Base-by-base conservation (phyloP, 1,140 invertebrate species). In the Palaemon carinicauda region DNA sequence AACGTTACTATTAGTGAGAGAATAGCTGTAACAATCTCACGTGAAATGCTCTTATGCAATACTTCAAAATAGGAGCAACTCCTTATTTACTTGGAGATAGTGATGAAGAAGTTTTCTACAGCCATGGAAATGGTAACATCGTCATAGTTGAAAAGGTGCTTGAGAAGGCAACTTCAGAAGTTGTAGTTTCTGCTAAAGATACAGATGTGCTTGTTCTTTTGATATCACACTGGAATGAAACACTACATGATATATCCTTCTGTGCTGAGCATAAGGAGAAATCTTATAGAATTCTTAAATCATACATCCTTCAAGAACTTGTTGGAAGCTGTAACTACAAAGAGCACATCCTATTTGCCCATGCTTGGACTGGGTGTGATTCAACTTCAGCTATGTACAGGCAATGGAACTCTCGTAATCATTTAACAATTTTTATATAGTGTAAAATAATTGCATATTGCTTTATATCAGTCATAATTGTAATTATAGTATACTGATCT, bases 301-400 rank as follows among this genome's bases (percentile, higher is more conserved):
- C 19, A 27, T 73, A 31, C 24, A 73, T 3, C 27, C 17, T 73
- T 73, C 19, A 27, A 19, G 27, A 73, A 15, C 69, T 73, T 19
- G 69, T 27, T 21, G 17, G 24, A 73, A 73, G 19, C 17, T 21
- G 17, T 27, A 19, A 19, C 24, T 27, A 73, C 19, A 19, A 27
- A n/a, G 27, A 73, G 69, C 24, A 24, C 69, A 24, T 73, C 19
- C 24, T 73, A 27, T 73, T 73, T 73, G 69, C 69, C 69, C 69
- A 73, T 73, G 69, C 69, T 27, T 73, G 69, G 69, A 73, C 33
- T 41, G n/a, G n/a, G n/a, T n/a, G n/a, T n/a, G n/a, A n/a, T n/a
- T n/a, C n/a, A n/a, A n/a, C n/a, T n/a, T n/a, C n/a, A n/a, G n/a
- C n/a, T n/a, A n/a, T n/a, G n/a, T n/a, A n/a, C n/a, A n/a, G n/a